These are phyloP conservation scores for Pelagia noctiluca DNA, from an alignment of 30 jellyfish, hydroid and myxozoan species.

Conservation along the genomic window DNA sequence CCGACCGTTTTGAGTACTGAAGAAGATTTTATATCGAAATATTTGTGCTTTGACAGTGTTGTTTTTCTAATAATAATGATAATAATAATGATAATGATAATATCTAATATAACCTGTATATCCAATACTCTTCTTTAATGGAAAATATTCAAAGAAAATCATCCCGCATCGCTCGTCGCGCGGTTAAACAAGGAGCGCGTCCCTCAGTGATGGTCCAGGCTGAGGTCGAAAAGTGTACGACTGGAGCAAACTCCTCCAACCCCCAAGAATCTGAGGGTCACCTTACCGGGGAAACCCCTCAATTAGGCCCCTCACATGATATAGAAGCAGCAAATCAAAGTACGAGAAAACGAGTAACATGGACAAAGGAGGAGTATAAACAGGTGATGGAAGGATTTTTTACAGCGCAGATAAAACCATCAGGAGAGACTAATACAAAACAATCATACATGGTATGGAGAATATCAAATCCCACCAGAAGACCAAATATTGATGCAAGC, in stretches of 20 bases:
- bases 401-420: slow-evolving; percentile 53
- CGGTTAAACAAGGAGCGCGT: slow-evolving; percentile 33
- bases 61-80: no score
- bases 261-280: neutral
- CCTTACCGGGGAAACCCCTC: neutral
- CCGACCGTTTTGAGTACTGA: no score
- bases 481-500: slow-evolving; percentile 28
- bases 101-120: slow-evolving; percentile 1
- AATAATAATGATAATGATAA: no score
- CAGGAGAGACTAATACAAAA: slow-evolving; percentile 31
- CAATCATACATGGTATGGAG: slow-evolving; percentile 8
- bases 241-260: slow-evolving; percentile 11
- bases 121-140: neutral
- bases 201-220: slow-evolving; percentile 48
- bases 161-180: slow-evolving; percentile 24
- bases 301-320: neutral
- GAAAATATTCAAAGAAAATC: neutral
- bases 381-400: slow-evolving; percentile 52
- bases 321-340: slow-evolving; percentile 6
- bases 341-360: neutral
- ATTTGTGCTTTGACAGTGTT: no score
- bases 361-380: slow-evolving; percentile 13
- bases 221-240: slow-evolving; percentile 46
- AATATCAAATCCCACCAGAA: slow-evolving; percentile 13
- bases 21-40: no score